These are phyloP conservation scores for Montipora capricornis DNA, from an alignment of 64 coral and sea anemone species.

Conservation along the genomic window DNA sequence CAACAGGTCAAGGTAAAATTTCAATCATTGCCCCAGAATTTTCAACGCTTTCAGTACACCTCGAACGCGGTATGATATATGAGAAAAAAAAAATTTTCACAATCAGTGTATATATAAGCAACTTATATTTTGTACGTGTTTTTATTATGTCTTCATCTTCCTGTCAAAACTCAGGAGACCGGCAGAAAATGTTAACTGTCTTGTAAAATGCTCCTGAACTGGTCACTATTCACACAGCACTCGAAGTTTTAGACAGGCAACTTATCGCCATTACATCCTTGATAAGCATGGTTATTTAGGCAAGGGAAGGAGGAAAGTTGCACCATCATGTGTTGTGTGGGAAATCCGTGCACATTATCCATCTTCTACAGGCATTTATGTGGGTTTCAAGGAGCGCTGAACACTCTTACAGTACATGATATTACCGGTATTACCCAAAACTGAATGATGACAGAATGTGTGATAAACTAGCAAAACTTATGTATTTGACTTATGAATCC, in stretches of 20 bases:
- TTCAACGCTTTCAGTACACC: too few species aligned
- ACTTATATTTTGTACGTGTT: too few species aligned
- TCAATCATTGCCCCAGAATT: too few species aligned
- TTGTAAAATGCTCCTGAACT: not conserved
- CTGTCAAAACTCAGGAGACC: not conserved
- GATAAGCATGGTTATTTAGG: constrained; percentile 25
- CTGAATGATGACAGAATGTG: not conserved
- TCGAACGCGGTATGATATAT: too few species aligned
- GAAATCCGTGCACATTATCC: constrained; percentile 22
- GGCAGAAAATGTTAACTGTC: not conserved
- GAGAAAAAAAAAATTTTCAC: too few species aligned
- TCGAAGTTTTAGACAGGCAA: not conserved
- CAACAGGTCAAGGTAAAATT: too few species aligned
- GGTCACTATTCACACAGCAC: not conserved
- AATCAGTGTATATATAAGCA: too few species aligned
- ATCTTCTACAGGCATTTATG: constrained; percentile 23
- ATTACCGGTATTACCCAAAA: not conserved
- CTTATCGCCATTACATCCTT: not conserved
- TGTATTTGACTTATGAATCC: not conserved
- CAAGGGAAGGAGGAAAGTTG: constrained; percentile 46
- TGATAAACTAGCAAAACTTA: not conserved
- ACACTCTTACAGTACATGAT: not conserved
- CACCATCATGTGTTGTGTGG: constrained; percentile 16
- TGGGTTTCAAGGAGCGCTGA: not conserved
- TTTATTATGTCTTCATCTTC: too few species aligned